phyloP scores from a whole-genome alignment of 2,888 invertebrate species.

The Napeogenes sylphis region DNA sequence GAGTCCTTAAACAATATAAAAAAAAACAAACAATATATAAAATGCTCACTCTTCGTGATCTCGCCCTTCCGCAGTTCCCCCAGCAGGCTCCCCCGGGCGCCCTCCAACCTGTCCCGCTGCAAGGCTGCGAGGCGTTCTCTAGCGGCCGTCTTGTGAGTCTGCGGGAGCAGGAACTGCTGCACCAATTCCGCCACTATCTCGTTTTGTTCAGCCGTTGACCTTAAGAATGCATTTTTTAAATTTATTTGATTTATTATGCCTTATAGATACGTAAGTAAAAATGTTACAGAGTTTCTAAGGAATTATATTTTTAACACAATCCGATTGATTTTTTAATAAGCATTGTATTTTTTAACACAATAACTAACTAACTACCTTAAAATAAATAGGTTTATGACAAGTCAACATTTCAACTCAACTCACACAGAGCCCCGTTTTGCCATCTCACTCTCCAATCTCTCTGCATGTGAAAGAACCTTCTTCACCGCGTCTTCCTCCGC shows the following conservation, averaged over 20 bases:
- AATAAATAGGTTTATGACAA: no score
- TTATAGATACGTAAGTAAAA: no score
- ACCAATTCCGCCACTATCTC: conserved; percentile 77
- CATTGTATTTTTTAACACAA: no score
- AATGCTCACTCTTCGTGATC: conserved; percentile 38
- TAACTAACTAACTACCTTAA: no score
- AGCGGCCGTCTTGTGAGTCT: conserved; percentile 58
- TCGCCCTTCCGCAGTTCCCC: conserved; percentile 48
- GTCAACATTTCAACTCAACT: conserved; percentile 30
- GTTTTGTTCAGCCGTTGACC: conserved; percentile 70
- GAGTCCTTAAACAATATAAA: no score
- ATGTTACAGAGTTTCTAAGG: no score
- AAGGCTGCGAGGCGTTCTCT: conserved; percentile 42
- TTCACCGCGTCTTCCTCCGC: conserved; percentile 53
- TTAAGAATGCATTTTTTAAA: conserved; percentile 28
- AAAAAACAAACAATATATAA: no score
- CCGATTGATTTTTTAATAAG: no score
- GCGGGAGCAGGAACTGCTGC: conserved; percentile 78
- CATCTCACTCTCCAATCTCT: conserved; percentile 40
- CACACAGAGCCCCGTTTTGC: conserved; percentile 46
- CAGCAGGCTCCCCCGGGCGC: conserved; percentile 50
- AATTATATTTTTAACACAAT: no score
- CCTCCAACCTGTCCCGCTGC: conserved; percentile 45
- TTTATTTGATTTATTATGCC: no score
- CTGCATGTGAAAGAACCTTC: conserved; percentile 41